Base-by-base conservation (phyloP, 2,888 invertebrate species). In the Meliscaeva auricollis region DNA sequence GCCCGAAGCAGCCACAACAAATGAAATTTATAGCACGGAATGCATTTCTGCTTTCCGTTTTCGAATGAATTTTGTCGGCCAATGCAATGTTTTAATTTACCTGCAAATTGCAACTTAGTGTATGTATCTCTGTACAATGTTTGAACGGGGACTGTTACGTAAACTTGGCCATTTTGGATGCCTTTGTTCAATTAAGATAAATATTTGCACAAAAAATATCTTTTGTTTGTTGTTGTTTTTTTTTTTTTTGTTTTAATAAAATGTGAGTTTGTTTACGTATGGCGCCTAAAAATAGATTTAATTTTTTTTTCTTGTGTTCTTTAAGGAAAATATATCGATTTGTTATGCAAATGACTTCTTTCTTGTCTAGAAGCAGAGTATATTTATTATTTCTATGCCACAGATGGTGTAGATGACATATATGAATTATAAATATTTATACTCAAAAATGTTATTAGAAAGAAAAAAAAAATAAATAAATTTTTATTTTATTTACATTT, bases 31-130 rank as follows among this genome's bases (percentile, higher is more conserved):
- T 22, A 15, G 26, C 62, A 30, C 15, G 9, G 30, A 44, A 62
- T 62, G 44, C 44, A 15, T 41, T 26, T 60, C 22, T 60, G 20
- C 6, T 44, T 44, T 62, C 44, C 62, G 41, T 26, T 44, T 44
- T 62, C 26, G n/a, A 22, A 44, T 62, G 9, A 41, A 44, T 44
- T 44, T 62, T 15, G 15, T 62, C 15, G 41, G n/a, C 44, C 62
- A 62, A 44, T 62, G 44, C 4, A 62, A 44, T 62, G 44, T 44
- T 26, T 3, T 30, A 62, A 44, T 62, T 44, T 62, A 62, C 62
- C 62, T 62, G 62, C 15, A 62, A 62, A 26, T 26, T 62, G 62
- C 62, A 62, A 26, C 62, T 15, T 15, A 58, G 20, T 62, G 15
- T 15, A 26, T 26, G 9, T 26, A n/a, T 11, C 3, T 38, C 38